These are phyloP conservation scores for Moxostoma hubbsi DNA, from an alignment of 2,797 vertebrate genomes.

Conservation along the genomic window DNA sequence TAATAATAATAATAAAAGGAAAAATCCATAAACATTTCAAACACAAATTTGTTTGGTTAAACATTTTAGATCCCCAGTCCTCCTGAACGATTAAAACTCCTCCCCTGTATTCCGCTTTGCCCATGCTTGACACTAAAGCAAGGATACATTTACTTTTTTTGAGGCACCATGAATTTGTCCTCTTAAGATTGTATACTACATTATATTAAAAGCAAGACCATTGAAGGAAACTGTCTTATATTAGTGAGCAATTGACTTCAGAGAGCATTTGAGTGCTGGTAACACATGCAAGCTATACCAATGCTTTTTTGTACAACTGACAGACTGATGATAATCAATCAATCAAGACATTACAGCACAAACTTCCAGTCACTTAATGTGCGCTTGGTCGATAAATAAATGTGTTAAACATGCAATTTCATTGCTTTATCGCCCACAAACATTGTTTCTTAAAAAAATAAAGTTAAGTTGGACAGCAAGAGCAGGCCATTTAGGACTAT, in stretches of 20 bases:
- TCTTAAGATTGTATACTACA: neutral
- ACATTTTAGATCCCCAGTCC: neutral
- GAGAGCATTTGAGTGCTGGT: neutral
- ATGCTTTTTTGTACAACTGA: neutral
- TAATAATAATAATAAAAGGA: neutral
- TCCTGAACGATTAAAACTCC: neutral
- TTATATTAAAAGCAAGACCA: constrained; percentile 3
- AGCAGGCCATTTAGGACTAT: neutral
- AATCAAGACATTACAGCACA: neutral
- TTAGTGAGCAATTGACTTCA: neutral
- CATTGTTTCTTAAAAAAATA: neutral
- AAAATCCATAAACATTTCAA: constrained; percentile 12
- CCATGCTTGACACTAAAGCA: constrained; percentile 19
- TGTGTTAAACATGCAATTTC: neutral
- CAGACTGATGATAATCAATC: neutral
- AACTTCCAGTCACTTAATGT: neutral
- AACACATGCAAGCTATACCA: constrained; percentile 11
- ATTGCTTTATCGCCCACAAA: neutral
- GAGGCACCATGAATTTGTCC: neutral
- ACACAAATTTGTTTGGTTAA: constrained; percentile 20
- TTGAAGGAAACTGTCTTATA: constrained; percentile 6
- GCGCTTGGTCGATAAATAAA: neutral
- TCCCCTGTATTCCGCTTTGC: constrained; percentile 1
- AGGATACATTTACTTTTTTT: constrained; percentile 19
- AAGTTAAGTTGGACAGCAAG: neutral